Conservation (phyloP, 2,113 vertebrate genomes). For the Sinosuthora webbiana region DNA sequence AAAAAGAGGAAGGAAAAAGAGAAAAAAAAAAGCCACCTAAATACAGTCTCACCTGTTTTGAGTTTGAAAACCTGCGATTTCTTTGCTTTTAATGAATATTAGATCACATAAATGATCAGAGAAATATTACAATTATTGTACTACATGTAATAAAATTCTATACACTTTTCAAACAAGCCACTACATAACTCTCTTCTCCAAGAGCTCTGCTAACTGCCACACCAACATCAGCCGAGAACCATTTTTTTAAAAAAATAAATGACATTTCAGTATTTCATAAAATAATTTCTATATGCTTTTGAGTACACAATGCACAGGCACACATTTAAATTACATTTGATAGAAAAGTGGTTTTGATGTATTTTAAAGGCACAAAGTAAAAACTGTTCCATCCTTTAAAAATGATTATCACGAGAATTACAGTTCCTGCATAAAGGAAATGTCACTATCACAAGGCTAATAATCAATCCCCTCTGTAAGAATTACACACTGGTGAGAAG, state of each 20-base stretch:
- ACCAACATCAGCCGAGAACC: fast-evolving
- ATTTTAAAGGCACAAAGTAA: background rate
- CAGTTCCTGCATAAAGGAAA: background rate
- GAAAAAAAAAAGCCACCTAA: background rate
- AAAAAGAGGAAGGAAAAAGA: background rate
- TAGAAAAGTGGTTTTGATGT: background rate
- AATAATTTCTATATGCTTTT: background rate
- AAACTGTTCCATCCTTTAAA: background rate
- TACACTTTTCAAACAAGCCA: background rate
- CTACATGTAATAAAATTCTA: background rate
- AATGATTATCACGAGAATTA: background rate
- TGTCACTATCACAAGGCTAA: background rate
- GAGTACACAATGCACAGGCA: background rate
- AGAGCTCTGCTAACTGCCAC: background rate
- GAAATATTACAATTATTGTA: background rate
- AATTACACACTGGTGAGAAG: background rate
- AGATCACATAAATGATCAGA: background rate
- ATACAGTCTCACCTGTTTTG: background rate
- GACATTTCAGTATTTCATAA: background rate
- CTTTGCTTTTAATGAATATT: background rate
- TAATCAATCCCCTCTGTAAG: background rate
- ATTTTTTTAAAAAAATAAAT: background rate
- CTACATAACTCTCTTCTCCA: background rate
- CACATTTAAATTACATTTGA: background rate
- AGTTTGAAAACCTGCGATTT: background rate